Evolutionary conservation across 2,888 invertebrate genomes (phyloP), one percentile per base, ranked within the genome.

Genomic region (Cylloceria caligata): DNA sequence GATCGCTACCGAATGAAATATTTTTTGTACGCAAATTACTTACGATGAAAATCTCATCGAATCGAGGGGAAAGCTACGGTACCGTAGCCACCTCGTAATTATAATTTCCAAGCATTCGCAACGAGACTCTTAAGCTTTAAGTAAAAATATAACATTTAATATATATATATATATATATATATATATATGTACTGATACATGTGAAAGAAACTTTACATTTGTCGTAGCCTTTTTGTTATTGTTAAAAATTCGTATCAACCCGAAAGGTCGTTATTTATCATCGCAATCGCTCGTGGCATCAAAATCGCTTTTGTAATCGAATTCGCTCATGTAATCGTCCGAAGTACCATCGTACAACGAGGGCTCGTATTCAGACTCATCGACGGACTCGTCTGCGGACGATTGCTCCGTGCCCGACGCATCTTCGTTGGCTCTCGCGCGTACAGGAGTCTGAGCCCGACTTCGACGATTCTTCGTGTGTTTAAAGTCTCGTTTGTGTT

Each of bases 401-500:
- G 88, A 87, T 34, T 85, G 84, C 0, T 86, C 87, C 0, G 83
- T 83, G 5, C 64, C 77, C 7, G 82, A 81, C 36, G 68, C 24
- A 3, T 4, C 30, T 2, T 80, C 82, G 9, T 85, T 68, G 19
- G 82, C 45, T 19, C 55, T n/a, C 27, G 55, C 73, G n/a, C 79
- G 49, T 36, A 82, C 80, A 24, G 82, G 83, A n/a, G 86, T 83
- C 78, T 73, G 86, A 76, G 84, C 82, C 76, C 93, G 84, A 65
- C 83, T 81, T 83, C 75, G 74, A 3, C 83, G 81, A 27, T 57
- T 39, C 5, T 75, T 71, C 3, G 86, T 88, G 83, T 93, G 93
- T 13, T 93, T 91, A 90, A 94, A 95, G 65, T 93, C 90, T 79
- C 89, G 89, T 90, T 94, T 94, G 90, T 96, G 96, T 0, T 94